Base-by-base conservation (phyloP, 2,888 invertebrate genomes). In the Thysanoteuthis rhombus region DNA sequence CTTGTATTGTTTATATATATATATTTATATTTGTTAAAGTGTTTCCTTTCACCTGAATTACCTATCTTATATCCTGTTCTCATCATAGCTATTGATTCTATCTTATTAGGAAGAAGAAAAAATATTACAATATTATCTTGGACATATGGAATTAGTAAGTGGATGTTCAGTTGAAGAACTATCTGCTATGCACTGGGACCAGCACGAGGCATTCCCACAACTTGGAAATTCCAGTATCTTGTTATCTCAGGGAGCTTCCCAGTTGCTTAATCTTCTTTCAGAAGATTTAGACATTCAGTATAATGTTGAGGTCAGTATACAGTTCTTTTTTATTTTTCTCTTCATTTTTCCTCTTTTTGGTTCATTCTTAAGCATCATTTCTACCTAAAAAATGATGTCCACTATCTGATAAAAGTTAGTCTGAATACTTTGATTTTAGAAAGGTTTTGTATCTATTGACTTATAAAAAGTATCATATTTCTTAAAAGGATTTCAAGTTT, bases 71-170 rank as follows among this genome's bases (percentile, higher is more conserved):
- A 45, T 45, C 1, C 45, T 52, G 52, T 75, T 75, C 75, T n/a
- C 75, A 25, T 39, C 42, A 90, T 90, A 40, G 32, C 32, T 39
- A 19, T 90, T 90, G 36, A 39, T 90, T 90, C 40, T 94, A 92
- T 94, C 93, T 93, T 94, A 94, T 3, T 95, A 97, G 97, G 96
- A 96, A 58, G 97, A 97, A 94, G 96, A 97, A 93, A 95, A 95
- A 52, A 94, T 97, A 47, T 95, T 97, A 36, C 96, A 97, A 93
- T 97, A 97, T 95, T 97, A 97, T 94, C 95, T 97, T 19, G 96
- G 97, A 94, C 97, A 97, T 94, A 95, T 97, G 93, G 97, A 97
- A 95, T 97, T 97, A 94, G 97, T 97, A 0, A 97, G 97, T 95
- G 97, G 97, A 32, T 95, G 96, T 10, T 95, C 95, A 47, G 95